These are phyloP conservation scores for Ranitomeya imitator DNA, from an alignment of 2,113 vertebrate genomes.

Conservation along the genomic window DNA sequence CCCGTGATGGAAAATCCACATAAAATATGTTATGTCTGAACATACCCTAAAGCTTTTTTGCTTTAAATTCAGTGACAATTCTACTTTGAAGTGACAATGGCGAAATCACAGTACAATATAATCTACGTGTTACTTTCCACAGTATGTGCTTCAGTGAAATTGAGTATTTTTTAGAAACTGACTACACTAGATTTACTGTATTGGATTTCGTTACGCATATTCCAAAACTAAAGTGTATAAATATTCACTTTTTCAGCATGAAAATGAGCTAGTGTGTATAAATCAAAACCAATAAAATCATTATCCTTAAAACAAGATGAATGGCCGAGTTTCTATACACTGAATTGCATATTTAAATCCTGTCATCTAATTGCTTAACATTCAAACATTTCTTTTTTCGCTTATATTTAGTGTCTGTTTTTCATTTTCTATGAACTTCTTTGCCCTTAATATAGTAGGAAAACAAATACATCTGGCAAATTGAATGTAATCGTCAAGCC, in stretches of 20 bases:
- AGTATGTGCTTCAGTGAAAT: not conserved
- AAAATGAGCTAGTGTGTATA: not conserved
- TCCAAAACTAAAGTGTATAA: not conserved
- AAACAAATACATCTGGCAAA: constrained; percentile 50
- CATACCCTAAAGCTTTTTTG: too few relatives aligned
- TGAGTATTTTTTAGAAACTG: not conserved
- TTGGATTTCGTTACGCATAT: not conserved
- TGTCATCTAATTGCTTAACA: not conserved
- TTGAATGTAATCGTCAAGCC: constrained; percentile 19
- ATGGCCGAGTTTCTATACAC: not conserved
- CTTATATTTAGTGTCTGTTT: not conserved
- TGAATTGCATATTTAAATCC: not conserved
- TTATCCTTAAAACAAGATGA: not conserved
- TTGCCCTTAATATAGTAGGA: constrained; percentile 9
- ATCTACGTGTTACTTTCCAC: not conserved
- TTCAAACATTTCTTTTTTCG: not conserved
- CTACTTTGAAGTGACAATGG: too few relatives aligned
- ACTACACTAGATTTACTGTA: not conserved
- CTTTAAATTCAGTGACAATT: too few relatives aligned
- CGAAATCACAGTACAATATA: not conserved
- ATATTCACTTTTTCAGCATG: not conserved
- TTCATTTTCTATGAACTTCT: not conserved
- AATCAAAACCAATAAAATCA: not conserved
- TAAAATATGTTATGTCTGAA: too few relatives aligned
- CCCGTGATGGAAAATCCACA: too few relatives aligned